Conservation (phyloP, 2,888 invertebrate species). For the Pedicia rivosa region DNA sequence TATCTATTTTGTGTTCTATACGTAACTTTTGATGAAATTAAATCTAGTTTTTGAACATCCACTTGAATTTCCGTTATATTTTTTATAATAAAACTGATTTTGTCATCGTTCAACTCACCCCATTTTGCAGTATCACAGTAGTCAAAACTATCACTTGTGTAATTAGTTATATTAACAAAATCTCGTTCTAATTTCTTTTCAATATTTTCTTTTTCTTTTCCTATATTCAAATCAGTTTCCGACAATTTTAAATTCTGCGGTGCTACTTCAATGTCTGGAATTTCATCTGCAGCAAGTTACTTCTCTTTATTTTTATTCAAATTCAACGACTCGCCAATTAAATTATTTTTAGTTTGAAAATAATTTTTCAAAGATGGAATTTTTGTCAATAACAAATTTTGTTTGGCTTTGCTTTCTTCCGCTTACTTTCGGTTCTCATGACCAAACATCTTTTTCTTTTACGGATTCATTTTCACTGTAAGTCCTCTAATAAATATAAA, state of each 20-base stretch:
- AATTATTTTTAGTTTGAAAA: no score
- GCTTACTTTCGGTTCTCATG: background rate
- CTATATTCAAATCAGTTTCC: no score
- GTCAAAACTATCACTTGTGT: background rate
- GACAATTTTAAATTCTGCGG: no score
- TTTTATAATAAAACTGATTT: background rate
- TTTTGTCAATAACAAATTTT: background rate
- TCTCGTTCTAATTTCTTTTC: no score
- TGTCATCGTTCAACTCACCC: background rate
- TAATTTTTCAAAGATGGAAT: background rate
- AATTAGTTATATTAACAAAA: conserved; percentile 1
- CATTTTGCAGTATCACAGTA: background rate
- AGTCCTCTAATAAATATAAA: background rate
- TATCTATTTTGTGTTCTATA: background rate
- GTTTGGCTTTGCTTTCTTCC: background rate
- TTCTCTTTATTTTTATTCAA: no score
- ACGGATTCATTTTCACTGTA: background rate
- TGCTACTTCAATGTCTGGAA: no score
- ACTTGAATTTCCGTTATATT: conserved; percentile 1
- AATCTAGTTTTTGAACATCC: conserved; percentile 1
- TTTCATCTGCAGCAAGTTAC: no score
- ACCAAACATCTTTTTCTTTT: background rate
- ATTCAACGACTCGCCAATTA: no score
- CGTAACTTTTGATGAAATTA: background rate
- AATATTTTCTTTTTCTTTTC: no score